These are phyloP conservation scores for Medauroidea extradentata DNA, from an alignment of 1,140 invertebrate species.

Conservation along the genomic window DNA sequence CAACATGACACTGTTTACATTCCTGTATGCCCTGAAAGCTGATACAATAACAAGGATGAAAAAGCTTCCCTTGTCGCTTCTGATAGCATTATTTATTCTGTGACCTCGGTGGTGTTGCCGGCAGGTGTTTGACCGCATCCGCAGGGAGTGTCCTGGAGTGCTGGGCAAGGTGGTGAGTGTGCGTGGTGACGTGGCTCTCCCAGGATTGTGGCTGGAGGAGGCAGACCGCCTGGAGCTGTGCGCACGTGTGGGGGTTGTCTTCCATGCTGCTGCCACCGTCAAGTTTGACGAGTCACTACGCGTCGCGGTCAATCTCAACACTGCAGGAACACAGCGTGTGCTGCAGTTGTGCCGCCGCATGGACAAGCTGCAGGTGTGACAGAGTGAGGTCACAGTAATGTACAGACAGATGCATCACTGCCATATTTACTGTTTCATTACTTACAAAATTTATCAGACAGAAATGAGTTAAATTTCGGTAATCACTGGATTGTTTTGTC, in stretches of 20 bases:
- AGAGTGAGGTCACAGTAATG: not conserved
- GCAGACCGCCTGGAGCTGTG: slow-evolving; percentile 23
- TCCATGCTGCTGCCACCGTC: slow-evolving; percentile 62
- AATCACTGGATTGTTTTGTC: no score
- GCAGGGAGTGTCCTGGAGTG: slow-evolving; percentile 49
- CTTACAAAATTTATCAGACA: not conserved
- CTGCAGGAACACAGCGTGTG: slow-evolving; percentile 27
- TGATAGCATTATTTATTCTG: no score
- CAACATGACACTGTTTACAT: no score
- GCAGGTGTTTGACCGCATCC: slow-evolving; percentile 58
- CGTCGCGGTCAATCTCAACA: slow-evolving; percentile 31
- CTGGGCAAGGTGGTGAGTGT: slow-evolving; percentile 57
- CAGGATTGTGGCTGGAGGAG: slow-evolving; percentile 42
- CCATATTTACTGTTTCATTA: not conserved
- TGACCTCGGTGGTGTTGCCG: not conserved
- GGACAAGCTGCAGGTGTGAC: slow-evolving; percentile 30
- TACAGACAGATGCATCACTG: not conserved
- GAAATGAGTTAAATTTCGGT: no score
- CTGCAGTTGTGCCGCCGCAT: slow-evolving; percentile 13
- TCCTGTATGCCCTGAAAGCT: no score
- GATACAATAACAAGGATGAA: no score
- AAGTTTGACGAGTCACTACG: slow-evolving; percentile 62
- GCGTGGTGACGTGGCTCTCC: slow-evolving; percentile 57
- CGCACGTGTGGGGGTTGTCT: slow-evolving; percentile 55
- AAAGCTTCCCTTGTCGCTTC: no score